Evolutionary conservation across 2,888 invertebrate genomes (phyloP), one percentile per base, ranked within the genome.

Genomic region (Scaptomyza reducta): DNA sequence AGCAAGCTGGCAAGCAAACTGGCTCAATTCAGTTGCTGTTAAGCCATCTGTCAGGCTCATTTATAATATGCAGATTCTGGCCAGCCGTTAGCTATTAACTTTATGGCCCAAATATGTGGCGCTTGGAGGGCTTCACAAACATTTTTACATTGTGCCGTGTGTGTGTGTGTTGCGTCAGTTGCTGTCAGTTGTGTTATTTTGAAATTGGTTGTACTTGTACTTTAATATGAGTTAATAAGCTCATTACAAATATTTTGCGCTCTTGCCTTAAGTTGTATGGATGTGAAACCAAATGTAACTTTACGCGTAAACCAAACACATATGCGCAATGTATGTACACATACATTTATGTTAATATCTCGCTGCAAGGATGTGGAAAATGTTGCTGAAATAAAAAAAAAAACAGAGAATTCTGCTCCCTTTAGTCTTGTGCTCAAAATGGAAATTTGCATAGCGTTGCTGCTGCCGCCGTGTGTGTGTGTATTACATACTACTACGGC

Each of bases 151-250:
- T 82, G 63, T 54, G 61, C 38, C 33, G 49, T 54, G 56, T 47
- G 61, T 35, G 44, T 14, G 49, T 54, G 56, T 47, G 61, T 35
- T 38, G 13, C 72, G 67, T 73, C 82, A 73, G 75, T 73, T 22
- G 3, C 4, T 22, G 22, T 22, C 3, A 3, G 1, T 75, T 70
- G 69, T 75, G 70, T 75, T 71, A 63, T 70, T 75, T 68, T 83
- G 63, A 88, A 84, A 84, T 84, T 88, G 84, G 77, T 70, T 88
- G 87, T 88, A 80, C 87, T 86, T 83, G 67, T 81, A 69, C 88
- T 84, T 88, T 87, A 79, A 88, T 84, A 75, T 83, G 87, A 83
- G 87, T 84, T 83, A 77, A 88, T 84, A 88, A 83, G 77, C 88
- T 88, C 80, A 86, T 88, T 88, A 79, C 77, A 79, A 70, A 74